Conservation (phyloP, 2,797 vertebrate species). For the Oophaga sylvatica region DNA sequence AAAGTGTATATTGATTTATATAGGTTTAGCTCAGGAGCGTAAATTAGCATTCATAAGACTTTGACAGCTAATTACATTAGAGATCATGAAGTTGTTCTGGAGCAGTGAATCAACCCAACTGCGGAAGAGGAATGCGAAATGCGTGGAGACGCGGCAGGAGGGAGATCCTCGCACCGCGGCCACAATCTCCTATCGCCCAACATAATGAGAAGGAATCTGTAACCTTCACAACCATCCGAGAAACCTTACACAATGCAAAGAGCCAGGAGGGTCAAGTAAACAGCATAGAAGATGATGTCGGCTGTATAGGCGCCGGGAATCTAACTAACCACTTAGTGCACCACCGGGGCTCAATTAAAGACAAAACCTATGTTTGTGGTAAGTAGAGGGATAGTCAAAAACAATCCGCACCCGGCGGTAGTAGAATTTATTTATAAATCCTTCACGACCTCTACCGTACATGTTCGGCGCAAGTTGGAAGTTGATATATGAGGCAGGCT, state of each 20-base stretch:
- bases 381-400: too few species aligned
- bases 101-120: constrained; percentile 40
- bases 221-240: not conserved
- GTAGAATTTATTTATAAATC: too few species aligned
- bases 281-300: not conserved
- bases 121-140: constrained; percentile 49
- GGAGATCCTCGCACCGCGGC: not conserved
- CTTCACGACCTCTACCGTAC: too few species aligned
- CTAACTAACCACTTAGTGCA: too few species aligned
- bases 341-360: too few species aligned
- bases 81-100: constrained; percentile 50
- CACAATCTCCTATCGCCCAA: not conserved
- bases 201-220: not conserved
- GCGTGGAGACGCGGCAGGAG: not conserved
- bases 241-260: not conserved
- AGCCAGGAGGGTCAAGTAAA: not conserved
- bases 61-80: constrained; percentile 61
- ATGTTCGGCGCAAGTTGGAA: too few species aligned
- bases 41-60: constrained; percentile 58
- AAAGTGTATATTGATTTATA: constrained; percentile 60
- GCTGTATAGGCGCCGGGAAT: too few species aligned
- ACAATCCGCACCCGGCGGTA: too few species aligned
- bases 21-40: constrained; percentile 46
- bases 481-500: too few species aligned
- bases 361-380: too few species aligned